Evolutionary conservation across 2,113 vertebrate genomes (phyloP), one percentile per base, ranked within the genome.

Genomic region (Coturnix japonica): DNA sequence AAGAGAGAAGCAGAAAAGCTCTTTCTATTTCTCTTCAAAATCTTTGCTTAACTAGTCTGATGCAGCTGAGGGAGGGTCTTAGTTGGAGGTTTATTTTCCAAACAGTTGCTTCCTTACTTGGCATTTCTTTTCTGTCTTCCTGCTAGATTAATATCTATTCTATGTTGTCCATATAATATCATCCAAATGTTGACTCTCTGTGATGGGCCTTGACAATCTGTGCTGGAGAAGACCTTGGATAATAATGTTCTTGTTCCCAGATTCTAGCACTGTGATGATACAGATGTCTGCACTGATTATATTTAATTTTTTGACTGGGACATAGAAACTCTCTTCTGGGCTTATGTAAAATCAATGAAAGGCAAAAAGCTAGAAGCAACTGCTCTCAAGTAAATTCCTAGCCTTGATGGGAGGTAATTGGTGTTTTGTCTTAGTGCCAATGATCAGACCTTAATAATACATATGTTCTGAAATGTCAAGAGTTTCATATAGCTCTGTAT

Each of bases 41-140:
- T 8, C 23, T 71, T 71, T 9, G 1, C 60, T 80, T 77, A 91
- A 71, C 60, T 10, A 35, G 67, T 82, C 77, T 83, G 70, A 63
- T 83, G 81, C 81, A 82, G 49, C 35, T 79, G 71, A 78, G 66
- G 59, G 66, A 59, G 80, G 21, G 77, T 28, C 91, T 86, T n/a
- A 73, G 35, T 54, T 63, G 67, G 59, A 85, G 57, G 47, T 91
- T 67, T 81, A 37, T 90, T 91, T 94, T 81, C 74, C 81, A 69
- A 47, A 31, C 53, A 80, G 54, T 85, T 85, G 41, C 33, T 94
- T 93, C 71, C 56, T 91, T 69, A 31, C 71, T 71, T 95, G 86
- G 60, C 69, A 57, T 87, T 81, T 71, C 37, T 65, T 87, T 61
- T 73, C 37, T 77, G 56, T 47, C 83, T 94, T 80, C 87, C 72